Evolutionary conservation across 2,113 vertebrate genomes (phyloP).

Genomic region (Eleginops maclovinus): DNA sequence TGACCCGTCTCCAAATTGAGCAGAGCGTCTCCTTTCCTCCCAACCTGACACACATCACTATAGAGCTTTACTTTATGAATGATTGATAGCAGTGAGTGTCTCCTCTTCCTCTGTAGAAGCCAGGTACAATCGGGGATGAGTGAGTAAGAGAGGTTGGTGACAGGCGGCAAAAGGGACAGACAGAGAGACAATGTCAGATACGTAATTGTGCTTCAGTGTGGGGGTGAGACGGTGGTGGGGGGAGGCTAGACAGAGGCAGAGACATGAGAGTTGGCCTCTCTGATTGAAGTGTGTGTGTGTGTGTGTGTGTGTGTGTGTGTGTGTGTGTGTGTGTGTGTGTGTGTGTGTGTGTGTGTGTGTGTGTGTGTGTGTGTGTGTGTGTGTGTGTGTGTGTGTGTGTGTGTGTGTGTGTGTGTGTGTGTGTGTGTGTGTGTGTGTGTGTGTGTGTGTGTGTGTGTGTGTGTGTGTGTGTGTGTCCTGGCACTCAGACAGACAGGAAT

Average conservation of each 20-base stretch:
- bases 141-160: slow-evolving; percentile 15
- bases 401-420: slow-evolving; percentile 6
- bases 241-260: slow-evolving; percentile 25
- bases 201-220: slow-evolving; percentile 9
- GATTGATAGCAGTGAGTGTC: slow-evolving; percentile 50
- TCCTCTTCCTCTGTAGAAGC: slow-evolving; percentile 5
- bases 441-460: neutral
- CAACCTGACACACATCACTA: slow-evolving; percentile 37
- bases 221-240: slow-evolving; percentile 19
- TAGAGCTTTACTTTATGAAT: slow-evolving; percentile 54
- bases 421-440: slow-evolving; percentile 5
- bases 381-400: neutral
- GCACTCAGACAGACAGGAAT: slow-evolving; percentile 42
- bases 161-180: slow-evolving; percentile 1
- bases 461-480: slow-evolving; percentile 10
- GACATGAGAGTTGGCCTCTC: slow-evolving; percentile 41
- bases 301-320: neutral
- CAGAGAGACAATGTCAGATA: slow-evolving; percentile 12
- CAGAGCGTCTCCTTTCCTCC: slow-evolving; percentile 8
- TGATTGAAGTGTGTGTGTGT: slow-evolving; percentile 55
- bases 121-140: slow-evolving; percentile 20
- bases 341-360: slow-evolving; percentile 6
- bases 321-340: slow-evolving; percentile 5
- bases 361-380: slow-evolving; percentile 2
- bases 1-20: slow-evolving; percentile 23